Evolutionary conservation across 92 coral and sea anemone species (phyloP).

Genomic region (Parazoanthus darwini): DNA sequence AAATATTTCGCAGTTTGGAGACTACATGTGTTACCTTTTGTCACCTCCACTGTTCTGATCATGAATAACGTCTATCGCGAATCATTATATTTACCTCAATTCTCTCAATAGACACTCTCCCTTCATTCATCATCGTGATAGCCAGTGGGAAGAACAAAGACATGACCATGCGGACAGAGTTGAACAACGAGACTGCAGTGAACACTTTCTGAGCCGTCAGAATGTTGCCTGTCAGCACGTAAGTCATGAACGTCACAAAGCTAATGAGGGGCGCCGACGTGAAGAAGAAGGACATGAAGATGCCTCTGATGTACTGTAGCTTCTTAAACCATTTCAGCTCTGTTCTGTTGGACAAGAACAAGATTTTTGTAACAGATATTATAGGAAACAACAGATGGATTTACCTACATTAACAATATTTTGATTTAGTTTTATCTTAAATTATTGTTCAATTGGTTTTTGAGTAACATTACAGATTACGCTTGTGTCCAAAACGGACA

Average conservation of each 20-base stretch:
- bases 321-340: conserved; percentile 74
- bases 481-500: too few species aligned
- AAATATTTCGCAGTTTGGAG: too few species aligned
- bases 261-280: conserved; percentile 69
- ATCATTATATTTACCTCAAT: conserved; percentile 53
- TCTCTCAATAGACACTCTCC: conserved; percentile 75
- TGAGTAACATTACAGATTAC: too few species aligned
- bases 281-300: conserved; percentile 82
- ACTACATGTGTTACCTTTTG: too few species aligned
- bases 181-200: conserved; percentile 78
- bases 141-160: conserved; percentile 75
- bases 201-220: conserved; percentile 82
- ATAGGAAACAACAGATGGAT: too few species aligned
- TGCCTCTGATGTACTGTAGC: conserved; percentile 58
- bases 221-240: conserved; percentile 70
- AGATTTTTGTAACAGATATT: neutral
- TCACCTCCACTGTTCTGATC: too few species aligned
- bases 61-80: too few species aligned
- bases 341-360: conserved; percentile 43
- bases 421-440: too few species aligned
- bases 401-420: too few species aligned
- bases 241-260: conserved; percentile 70
- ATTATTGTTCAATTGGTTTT: too few species aligned
- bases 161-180: conserved; percentile 75
- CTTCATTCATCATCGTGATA: conserved; percentile 72